phyloP scores from a whole-genome alignment of 2,888 invertebrate genomes.

The Electrophaes corylata region DNA sequence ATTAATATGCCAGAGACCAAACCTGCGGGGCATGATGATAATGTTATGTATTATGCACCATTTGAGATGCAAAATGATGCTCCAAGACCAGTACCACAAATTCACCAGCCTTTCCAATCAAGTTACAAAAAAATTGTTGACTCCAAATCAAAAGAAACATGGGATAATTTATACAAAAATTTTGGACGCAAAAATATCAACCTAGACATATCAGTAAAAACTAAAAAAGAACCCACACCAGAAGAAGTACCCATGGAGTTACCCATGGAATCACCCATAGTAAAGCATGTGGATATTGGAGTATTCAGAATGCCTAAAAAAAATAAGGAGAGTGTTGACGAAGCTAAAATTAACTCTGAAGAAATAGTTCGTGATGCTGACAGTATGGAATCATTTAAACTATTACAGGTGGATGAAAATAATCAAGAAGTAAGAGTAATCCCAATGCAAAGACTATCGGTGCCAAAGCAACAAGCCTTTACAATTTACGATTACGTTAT shows the following conservation, averaged over 20 bases:
- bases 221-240: not conserved
- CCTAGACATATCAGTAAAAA: slow-evolving; percentile 9
- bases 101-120: not conserved
- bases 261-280: not conserved
- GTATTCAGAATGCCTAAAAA: slow-evolving; percentile 8
- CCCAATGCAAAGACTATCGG: slow-evolving; percentile 11
- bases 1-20: slow-evolving; percentile 2
- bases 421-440: slow-evolving; percentile 15
- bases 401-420: slow-evolving; percentile 17
- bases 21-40: not conserved
- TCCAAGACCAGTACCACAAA: not conserved
- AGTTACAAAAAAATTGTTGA: slow-evolving; percentile 39
- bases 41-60: not conserved
- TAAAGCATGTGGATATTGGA: slow-evolving; percentile 10
- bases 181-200: slow-evolving; percentile 27
- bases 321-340: not conserved
- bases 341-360: not conserved
- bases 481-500: slow-evolving; percentile 30
- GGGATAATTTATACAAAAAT: slow-evolving; percentile 25
- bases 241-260: not conserved
- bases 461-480: slow-evolving; percentile 22
- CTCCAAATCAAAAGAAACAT: slow-evolving; percentile 45
- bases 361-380: not conserved
- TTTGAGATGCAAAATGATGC: slow-evolving; percentile 19
- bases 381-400: slow-evolving; percentile 10